These are phyloP conservation scores for Phyllotreta striolata DNA, from an alignment of 2,888 invertebrate species.

Conservation along the genomic window DNA sequence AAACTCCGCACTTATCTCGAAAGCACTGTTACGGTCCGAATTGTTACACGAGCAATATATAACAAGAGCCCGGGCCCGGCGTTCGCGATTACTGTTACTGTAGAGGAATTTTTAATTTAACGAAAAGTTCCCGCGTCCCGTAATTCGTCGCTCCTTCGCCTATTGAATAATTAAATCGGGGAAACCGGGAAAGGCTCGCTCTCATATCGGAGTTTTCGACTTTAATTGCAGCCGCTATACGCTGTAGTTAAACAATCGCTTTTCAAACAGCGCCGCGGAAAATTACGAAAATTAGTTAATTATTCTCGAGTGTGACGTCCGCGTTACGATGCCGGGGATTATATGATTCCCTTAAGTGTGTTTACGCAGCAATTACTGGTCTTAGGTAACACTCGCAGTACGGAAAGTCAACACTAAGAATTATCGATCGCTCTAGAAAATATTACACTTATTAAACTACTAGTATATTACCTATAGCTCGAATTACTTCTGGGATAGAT, in stretches of 20 bases:
- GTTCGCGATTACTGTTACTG: constrained; percentile 49
- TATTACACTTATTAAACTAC: constrained; percentile 8
- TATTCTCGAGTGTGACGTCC: constrained; percentile 47
- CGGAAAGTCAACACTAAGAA: constrained; percentile 2
- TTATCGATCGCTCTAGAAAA: constrained; percentile 12
- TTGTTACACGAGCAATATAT: constrained; percentile 35
- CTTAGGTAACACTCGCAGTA: constrained; percentile 28
- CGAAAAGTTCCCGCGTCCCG: constrained; percentile 45
- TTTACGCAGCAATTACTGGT: constrained; percentile 47
- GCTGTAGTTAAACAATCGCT: constrained; percentile 53
- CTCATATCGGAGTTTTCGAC: constrained; percentile 43
- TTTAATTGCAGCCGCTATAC: constrained; percentile 50
- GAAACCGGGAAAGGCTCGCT: constrained; percentile 38
- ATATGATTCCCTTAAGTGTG: constrained; percentile 49
- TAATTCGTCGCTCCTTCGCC: constrained; percentile 41
- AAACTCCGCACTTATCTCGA: no score
- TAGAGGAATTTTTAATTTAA: constrained; percentile 51
- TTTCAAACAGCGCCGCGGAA: constrained; percentile 49
- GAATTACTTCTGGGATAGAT: no score
- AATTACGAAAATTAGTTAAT: constrained; percentile 49
- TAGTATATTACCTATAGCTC: no score
- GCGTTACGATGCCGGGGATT: constrained; percentile 41
- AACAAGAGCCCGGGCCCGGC: constrained; percentile 41
- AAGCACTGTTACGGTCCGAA: background rate
- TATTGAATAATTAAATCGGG: constrained; percentile 53